Evolutionary conservation across 2,113 vertebrate genomes (phyloP).

Genomic region (Tor tambroides): DNA sequence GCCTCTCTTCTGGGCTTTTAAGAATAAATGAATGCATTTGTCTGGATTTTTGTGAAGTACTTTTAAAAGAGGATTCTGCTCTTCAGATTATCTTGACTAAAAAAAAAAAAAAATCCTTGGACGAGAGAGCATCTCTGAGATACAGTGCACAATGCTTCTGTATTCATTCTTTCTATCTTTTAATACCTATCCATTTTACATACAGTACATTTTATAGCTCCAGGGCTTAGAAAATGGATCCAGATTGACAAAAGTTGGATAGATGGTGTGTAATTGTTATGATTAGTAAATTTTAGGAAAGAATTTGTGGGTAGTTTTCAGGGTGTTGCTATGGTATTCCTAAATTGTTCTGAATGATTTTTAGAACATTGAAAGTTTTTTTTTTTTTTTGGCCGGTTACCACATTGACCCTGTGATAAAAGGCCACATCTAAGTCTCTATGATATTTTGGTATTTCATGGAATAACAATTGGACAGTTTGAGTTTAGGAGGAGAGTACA

Average conservation of each 20-base stretch:
- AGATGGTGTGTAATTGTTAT: neutral
- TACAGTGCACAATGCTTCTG: neutral
- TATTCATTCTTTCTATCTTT: slow-evolving; percentile 1
- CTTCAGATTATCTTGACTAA: slow-evolving; percentile 58
- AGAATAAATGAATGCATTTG: slow-evolving; percentile 52
- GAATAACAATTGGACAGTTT: neutral
- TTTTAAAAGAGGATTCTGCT: slow-evolving; percentile 61
- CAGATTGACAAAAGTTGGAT: neutral
- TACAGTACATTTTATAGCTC: neutral
- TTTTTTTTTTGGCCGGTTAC: neutral
- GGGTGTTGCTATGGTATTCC: neutral
- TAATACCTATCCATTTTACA: neutral
- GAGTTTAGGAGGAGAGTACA: neutral
- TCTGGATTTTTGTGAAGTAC: slow-evolving; percentile 44
- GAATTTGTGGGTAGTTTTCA: neutral
- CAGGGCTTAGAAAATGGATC: neutral
- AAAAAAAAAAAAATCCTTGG: slow-evolving; percentile 40
- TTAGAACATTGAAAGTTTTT: neutral
- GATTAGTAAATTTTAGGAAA: neutral
- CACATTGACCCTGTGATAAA: neutral
- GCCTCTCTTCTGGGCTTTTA: slow-evolving; percentile 41
- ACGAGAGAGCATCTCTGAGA: slow-evolving; percentile 14
- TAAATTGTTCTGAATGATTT: neutral
- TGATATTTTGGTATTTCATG: neutral
- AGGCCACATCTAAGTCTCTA: neutral